These are phyloP conservation scores for Percopsis omiscomaycus DNA, from an alignment of 2,797 vertebrate genomes.

Conservation along the genomic window DNA sequence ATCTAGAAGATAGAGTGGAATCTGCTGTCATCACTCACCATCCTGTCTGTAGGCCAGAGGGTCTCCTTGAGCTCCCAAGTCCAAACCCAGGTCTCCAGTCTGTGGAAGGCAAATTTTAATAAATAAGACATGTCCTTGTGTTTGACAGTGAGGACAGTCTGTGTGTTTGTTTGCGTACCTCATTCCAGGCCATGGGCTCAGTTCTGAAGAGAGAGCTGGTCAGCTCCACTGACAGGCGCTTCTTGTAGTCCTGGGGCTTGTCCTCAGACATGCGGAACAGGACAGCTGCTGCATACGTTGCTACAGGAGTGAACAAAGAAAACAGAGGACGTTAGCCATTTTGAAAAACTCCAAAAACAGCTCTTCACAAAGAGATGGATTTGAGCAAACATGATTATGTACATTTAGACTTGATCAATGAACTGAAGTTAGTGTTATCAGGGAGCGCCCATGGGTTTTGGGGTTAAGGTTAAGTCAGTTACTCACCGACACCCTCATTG, in stretches of 20 bases:
- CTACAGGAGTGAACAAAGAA: conserved; percentile 63
- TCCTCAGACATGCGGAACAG: conserved; percentile 99
- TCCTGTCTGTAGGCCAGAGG: conserved; percentile 95
- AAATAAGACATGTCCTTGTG: background rate
- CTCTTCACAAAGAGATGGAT: too few species aligned
- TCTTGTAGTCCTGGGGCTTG: conserved; percentile 99
- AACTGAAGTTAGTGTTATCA: too few species aligned
- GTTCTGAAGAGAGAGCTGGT: conserved; percentile 98
- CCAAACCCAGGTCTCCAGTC: conserved; percentile 94
- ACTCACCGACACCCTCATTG: conserved; percentile 97
- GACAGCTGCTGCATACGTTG: conserved; percentile 96
- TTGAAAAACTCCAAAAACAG: too few species aligned
- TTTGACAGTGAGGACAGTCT: background rate
- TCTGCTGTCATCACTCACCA: conserved; percentile 72
- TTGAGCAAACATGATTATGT: too few species aligned
- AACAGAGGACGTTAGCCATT: background rate
- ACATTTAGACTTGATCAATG: too few species aligned
- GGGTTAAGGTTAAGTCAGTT: background rate
- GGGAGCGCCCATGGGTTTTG: background rate
- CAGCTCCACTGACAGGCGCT: conserved; percentile 93
- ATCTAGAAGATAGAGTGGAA: too few species aligned
- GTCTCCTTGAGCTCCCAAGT: conserved; percentile 93
- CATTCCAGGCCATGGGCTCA: conserved; percentile 98
- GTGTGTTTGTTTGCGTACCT: conserved; percentile 70
- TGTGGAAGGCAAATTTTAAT: conserved; percentile 47